These are phyloP conservation scores for Falco cherrug DNA, from an alignment of 2,797 vertebrate genomes.

Conservation along the genomic window DNA sequence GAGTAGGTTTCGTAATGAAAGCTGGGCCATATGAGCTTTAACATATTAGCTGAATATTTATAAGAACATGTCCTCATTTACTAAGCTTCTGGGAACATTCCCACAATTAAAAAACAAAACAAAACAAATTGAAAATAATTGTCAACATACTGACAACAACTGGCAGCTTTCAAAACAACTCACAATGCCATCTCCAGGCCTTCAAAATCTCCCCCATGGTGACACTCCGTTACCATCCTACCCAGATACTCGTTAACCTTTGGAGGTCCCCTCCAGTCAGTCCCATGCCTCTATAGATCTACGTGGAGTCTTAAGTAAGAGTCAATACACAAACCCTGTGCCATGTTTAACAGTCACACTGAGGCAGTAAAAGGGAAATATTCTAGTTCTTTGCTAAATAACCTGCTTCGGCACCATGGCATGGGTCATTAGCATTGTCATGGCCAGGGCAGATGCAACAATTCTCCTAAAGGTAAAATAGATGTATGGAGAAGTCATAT, in stretches of 20 bases:
- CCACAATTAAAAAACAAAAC: slow-evolving; percentile 72
- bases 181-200: slow-evolving; percentile 46
- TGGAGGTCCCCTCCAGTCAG: background rate
- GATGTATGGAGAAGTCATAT: background rate
- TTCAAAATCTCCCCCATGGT: slow-evolving; percentile 7
- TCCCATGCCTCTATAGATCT: background rate
- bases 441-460: background rate
- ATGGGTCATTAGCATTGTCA: background rate
- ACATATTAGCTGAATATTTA: slow-evolving; percentile 17
- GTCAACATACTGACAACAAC: slow-evolving; percentile 63
- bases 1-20: background rate
- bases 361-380: background rate
- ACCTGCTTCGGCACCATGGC: background rate
- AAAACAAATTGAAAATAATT: slow-evolving; percentile 70
- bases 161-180: slow-evolving; percentile 40
- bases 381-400: background rate
- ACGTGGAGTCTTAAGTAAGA: background rate
- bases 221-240: background rate
- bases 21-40: background rate
- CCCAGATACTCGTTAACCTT: background rate
- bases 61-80: slow-evolving; percentile 55
- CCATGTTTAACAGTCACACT: background rate
- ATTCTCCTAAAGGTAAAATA: background rate
- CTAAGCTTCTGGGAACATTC: slow-evolving; percentile 65
- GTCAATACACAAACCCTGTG: rapidly evolving